These are phyloP conservation scores for Yponomeuta sedellus DNA, from an alignment of 2,888 invertebrate genomes.

Conservation along the genomic window DNA sequence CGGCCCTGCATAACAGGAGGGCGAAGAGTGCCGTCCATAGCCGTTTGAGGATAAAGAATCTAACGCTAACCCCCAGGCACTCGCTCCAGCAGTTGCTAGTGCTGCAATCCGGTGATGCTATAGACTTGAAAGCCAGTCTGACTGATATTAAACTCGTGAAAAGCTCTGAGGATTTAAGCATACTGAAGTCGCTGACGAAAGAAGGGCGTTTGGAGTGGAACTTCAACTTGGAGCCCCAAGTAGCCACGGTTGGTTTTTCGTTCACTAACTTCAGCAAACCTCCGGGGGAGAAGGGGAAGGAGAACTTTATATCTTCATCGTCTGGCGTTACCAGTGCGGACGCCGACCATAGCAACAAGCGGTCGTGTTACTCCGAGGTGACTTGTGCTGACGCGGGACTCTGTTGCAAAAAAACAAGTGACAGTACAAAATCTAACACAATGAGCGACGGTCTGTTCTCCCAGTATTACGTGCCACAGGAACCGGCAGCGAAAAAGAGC, in stretches of 20 bases:
- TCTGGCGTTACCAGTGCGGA: neutral
- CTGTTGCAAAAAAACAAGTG: neutral
- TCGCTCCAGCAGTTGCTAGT: conserved; percentile 44
- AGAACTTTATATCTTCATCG: neutral
- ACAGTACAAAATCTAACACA: neutral
- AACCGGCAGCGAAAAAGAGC: neutral
- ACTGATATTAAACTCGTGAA: conserved; percentile 25
- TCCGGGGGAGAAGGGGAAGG: neutral
- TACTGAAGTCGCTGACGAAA: neutral
- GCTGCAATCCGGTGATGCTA: conserved; percentile 49
- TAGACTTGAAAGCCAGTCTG: conserved; percentile 20
- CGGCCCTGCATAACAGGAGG: conserved; percentile 38
- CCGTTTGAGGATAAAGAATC: conserved; percentile 45
- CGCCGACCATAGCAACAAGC: neutral
- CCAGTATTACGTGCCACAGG: neutral
- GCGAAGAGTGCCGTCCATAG: conserved; percentile 46
- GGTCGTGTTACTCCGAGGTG: neutral
- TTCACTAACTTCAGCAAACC: conserved; percentile 31
- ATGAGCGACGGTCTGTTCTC: neutral
- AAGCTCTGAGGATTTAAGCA: neutral
- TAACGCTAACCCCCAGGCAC: conserved; percentile 51
- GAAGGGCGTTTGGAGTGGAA: conserved; percentile 22
- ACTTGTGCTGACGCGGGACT: neutral
- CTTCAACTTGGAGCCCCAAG: conserved; percentile 41
- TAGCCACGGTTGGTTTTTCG: conserved; percentile 53